Evolutionary conservation across 2,888 invertebrate species (phyloP).

Genomic region (Drosophila limbata): DNA sequence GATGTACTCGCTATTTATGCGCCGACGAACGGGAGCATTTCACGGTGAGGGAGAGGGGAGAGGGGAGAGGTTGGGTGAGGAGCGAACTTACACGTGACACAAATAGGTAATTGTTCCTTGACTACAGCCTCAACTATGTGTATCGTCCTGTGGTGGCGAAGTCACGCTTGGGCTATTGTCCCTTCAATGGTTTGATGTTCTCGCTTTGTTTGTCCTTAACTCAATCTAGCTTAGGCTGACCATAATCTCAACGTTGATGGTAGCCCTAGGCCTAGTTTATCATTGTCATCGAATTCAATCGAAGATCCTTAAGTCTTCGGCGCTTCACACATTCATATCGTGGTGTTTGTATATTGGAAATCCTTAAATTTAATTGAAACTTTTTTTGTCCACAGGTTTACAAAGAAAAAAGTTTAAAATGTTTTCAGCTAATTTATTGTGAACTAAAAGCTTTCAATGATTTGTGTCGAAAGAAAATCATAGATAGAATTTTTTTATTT

Average conservation of each 20-base stretch:
- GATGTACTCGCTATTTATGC: conserved; percentile 60
- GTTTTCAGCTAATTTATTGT: too few relatives aligned
- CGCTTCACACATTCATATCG: too few relatives aligned
- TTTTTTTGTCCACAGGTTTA: too few relatives aligned
- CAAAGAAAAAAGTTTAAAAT: too few relatives aligned
- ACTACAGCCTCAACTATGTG: conserved; percentile 18
- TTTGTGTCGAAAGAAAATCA: too few relatives aligned
- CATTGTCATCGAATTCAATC: not conserved
- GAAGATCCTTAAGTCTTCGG: not conserved
- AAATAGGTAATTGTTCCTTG: conserved; percentile 79
- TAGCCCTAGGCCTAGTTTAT: not conserved
- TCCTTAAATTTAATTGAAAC: too few relatives aligned
- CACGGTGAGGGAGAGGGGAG: not conserved
- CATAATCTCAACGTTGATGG: not conserved
- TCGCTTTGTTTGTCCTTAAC: conserved; percentile 17
- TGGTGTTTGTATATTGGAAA: too few relatives aligned
- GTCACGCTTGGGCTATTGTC: conserved; percentile 60
- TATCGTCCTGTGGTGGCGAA: conserved; percentile 11
- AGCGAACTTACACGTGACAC: conserved; percentile 68
- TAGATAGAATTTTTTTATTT: too few relatives aligned
- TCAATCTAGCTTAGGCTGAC: conserved; percentile 8
- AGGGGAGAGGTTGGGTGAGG: not conserved
- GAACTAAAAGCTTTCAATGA: too few relatives aligned
- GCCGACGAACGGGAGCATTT: not conserved
- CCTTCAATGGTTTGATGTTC: not conserved